phyloP scores from a whole-genome alignment of 1,140 invertebrate species.

The Diabrotica undecimpunctata region DNA sequence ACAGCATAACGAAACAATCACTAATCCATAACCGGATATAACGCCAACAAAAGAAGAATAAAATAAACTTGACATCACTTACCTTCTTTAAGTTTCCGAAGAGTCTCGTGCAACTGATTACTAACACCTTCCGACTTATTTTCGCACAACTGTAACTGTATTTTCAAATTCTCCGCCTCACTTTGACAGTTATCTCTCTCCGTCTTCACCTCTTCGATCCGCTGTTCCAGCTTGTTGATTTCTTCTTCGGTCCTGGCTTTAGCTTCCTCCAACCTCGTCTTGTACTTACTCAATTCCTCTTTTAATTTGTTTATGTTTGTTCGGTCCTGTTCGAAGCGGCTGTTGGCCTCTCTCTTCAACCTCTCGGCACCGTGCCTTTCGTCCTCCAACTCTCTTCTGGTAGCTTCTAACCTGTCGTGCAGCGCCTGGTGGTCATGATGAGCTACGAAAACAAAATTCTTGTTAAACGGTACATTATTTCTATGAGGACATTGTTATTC shows the following conservation, averaged over 20 bases:
- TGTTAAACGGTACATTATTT: slow-evolving; percentile 6
- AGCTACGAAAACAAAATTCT: slow-evolving; percentile 49
- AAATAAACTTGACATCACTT: slow-evolving; percentile 14
- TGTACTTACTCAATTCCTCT: slow-evolving; percentile 67
- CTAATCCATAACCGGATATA: slow-evolving; percentile 29
- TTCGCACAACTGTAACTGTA: slow-evolving; percentile 71
- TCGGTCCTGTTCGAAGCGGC: slow-evolving; percentile 68
- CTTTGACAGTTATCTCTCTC: slow-evolving; percentile 66
- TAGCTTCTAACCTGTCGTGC: slow-evolving; percentile 67
- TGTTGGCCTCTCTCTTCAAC: slow-evolving; percentile 62
- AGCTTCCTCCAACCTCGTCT: slow-evolving; percentile 63
- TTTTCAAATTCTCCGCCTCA: slow-evolving; percentile 70
- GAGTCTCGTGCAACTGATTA: slow-evolving; percentile 70
- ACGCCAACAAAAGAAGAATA: too few relatives aligned
- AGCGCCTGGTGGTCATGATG: slow-evolving; percentile 83
- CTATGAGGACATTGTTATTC: too few relatives aligned
- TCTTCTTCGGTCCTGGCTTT: slow-evolving; percentile 69
- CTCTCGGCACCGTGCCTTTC: slow-evolving; percentile 68
- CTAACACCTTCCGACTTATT: slow-evolving; percentile 71
- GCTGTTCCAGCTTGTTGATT: slow-evolving; percentile 62
- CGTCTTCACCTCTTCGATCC: slow-evolving; percentile 63
- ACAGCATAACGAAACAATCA: not conserved
- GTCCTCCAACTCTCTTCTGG: slow-evolving; percentile 65
- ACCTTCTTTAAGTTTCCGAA: slow-evolving; percentile 76
- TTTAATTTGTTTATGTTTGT: slow-evolving; percentile 66